These are phyloP conservation scores for Etheostoma nigrum DNA, from an alignment of 2,797 vertebrate genomes.

Conservation along the genomic window DNA sequence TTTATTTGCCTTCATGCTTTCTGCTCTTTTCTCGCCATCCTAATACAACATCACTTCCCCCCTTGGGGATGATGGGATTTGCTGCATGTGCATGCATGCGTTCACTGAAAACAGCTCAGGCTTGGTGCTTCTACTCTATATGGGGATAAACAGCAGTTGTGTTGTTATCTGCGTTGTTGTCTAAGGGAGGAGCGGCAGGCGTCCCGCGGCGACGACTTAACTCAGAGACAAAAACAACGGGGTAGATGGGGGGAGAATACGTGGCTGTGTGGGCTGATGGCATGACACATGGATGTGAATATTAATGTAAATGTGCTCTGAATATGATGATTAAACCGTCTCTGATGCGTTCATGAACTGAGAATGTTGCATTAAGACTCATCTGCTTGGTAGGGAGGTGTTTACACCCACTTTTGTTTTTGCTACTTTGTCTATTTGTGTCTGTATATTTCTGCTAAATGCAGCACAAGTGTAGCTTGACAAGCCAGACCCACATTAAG, in stretches of 20 bases:
- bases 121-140: not conserved
- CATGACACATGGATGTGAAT: slow-evolving; percentile 3
- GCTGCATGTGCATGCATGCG: not conserved
- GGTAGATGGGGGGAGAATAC: not conserved
- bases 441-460: no score
- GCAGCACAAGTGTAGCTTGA: no score
- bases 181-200: not conserved
- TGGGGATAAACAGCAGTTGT: slow-evolving; percentile 6
- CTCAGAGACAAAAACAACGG: not conserved
- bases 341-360: not conserved
- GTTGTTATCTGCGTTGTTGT: slow-evolving; percentile 26
- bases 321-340: not conserved
- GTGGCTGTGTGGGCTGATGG: not conserved
- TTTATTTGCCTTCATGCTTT: slow-evolving; percentile 26
- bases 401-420: not conserved
- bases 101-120: not conserved
- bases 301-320: slow-evolving; percentile 2
- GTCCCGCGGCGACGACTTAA: not conserved
- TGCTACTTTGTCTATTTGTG: no score
- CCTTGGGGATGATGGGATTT: slow-evolving; percentile 23
- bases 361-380: not conserved
- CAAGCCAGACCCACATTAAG: no score
- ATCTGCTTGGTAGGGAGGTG: not conserved
- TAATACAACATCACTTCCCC: not conserved
- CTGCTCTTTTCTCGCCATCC: not conserved